Evolutionary conservation across 2,888 invertebrate species (phyloP).

Genomic region (Zaprionus obscuricornis): DNA sequence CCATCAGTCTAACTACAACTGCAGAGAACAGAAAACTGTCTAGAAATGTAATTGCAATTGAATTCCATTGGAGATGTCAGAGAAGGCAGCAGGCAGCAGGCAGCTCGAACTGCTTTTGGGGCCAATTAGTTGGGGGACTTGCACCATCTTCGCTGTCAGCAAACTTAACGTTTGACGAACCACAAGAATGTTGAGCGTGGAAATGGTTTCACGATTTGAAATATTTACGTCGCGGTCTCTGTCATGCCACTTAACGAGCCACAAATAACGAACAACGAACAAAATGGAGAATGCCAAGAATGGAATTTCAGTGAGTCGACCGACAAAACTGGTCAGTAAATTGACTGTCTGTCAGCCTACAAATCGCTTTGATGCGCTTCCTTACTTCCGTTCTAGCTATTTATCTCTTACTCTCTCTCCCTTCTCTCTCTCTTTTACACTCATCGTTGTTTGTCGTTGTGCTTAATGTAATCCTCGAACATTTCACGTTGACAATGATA

Average conservation of each 20-base stretch:
- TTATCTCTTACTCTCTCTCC: too few species aligned
- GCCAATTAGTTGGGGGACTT: too few species aligned
- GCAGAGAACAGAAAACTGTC: conserved; percentile 13
- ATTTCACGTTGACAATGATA: too few species aligned
- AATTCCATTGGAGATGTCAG: conserved; percentile 2
- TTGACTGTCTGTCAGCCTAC: background rate
- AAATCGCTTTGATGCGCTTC: conserved; percentile 3
- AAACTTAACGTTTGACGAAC: background rate
- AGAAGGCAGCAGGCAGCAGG: too few species aligned
- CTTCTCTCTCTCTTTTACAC: too few species aligned
- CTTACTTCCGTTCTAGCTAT: too few species aligned
- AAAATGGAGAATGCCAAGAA: too few species aligned
- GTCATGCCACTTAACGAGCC: too few species aligned
- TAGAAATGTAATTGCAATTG: conserved; percentile 18
- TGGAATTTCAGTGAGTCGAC: background rate
- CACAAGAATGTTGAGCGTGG: conserved; percentile 16
- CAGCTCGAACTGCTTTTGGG: too few species aligned
- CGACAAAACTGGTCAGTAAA: conserved; percentile 18
- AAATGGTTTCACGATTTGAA: conserved; percentile 3
- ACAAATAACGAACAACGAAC: too few species aligned
- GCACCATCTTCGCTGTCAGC: too few species aligned
- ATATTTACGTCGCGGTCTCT: conserved; percentile 1
- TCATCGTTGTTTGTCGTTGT: background rate
- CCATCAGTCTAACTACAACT: background rate
- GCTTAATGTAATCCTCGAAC: too few species aligned